Evolutionary conservation across 2,797 vertebrate species (phyloP).

Genomic region (Notolepis coatsorum): DNA sequence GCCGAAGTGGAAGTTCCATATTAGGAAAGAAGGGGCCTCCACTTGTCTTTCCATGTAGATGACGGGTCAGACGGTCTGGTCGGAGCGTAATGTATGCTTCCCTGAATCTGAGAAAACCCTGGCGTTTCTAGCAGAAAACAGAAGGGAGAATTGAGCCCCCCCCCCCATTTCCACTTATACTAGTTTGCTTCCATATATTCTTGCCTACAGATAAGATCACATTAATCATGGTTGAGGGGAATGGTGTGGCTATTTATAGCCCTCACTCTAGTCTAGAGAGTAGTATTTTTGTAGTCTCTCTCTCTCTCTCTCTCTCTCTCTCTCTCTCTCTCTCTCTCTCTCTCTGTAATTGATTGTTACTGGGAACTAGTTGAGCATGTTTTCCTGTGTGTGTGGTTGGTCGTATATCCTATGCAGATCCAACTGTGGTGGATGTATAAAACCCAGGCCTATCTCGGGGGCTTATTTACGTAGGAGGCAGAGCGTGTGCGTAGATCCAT

Average conservation of each 20-base stretch:
- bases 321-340: constrained; percentile 10
- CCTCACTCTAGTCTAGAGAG: background rate
- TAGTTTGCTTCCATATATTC: constrained; percentile 18
- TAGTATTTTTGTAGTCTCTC: constrained; percentile 17
- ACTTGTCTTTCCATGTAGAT: background rate
- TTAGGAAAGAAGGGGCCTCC: background rate
- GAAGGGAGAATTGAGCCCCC: background rate
- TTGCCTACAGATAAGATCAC: constrained; percentile 19
- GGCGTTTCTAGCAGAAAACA: constrained; percentile 5
- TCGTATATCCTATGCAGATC: background rate
- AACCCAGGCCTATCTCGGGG: background rate
- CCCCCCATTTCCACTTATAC: background rate
- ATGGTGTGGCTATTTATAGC: constrained; percentile 37
- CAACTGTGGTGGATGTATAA: background rate
- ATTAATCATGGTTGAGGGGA: constrained; percentile 39
- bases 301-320: too few relatives aligned
- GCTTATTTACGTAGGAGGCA: constrained; percentile 18
- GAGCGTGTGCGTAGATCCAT: constrained; percentile 44
- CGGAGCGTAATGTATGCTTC: background rate
- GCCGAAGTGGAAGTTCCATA: background rate
- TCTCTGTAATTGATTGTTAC: constrained; percentile 1
- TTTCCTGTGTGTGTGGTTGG: background rate
- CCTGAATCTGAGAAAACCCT: constrained; percentile 5
- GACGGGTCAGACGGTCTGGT: background rate
- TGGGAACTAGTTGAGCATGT: background rate